phyloP scores from a whole-genome alignment of 2,888 invertebrate species.

The Gasteruption jaculator region DNA sequence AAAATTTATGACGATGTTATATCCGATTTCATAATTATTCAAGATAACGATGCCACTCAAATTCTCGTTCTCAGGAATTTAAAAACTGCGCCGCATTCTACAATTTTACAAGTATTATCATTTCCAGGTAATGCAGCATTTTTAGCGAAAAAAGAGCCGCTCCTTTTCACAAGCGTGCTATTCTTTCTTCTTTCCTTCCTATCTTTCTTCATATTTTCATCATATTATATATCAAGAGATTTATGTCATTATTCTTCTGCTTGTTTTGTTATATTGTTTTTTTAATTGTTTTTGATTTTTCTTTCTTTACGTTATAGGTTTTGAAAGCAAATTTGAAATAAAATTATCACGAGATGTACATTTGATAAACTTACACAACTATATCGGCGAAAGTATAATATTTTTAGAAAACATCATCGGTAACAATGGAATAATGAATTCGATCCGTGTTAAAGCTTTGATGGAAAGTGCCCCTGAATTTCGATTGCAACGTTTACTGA shows the following conservation, averaged over 20 bases:
- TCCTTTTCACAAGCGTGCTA: too few relatives aligned
- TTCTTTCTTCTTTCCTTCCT: background rate
- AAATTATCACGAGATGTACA: conserved; percentile 34
- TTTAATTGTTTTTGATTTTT: conserved; percentile 1
- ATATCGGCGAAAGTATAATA: conserved; percentile 37
- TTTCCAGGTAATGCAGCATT: conserved; percentile 40
- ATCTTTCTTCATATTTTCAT: conserved; percentile 3
- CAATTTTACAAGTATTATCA: conserved; percentile 31
- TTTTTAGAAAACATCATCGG: conserved; percentile 40
- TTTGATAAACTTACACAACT: conserved; percentile 35
- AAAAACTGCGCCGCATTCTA: too few relatives aligned
- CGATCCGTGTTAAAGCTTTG: conserved; percentile 43
- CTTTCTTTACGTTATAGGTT: conserved; percentile 28
- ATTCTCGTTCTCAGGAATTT: conserved; percentile 35
- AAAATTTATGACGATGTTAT: conserved; percentile 32
- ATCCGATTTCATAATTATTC: conserved; percentile 34
- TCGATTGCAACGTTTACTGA: conserved; percentile 51
- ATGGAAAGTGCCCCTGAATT: conserved; percentile 52
- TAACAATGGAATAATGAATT: conserved; percentile 28
- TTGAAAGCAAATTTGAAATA: conserved; percentile 39
- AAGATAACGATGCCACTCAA: conserved; percentile 28
- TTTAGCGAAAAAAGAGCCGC: too few relatives aligned
- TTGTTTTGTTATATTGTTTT: conserved; percentile 1
- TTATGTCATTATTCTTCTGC: conserved; percentile 10
- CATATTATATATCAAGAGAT: conserved; percentile 9